Base-by-base conservation (phyloP, 2,888 invertebrate species). In the Acrobasis repandana region DNA sequence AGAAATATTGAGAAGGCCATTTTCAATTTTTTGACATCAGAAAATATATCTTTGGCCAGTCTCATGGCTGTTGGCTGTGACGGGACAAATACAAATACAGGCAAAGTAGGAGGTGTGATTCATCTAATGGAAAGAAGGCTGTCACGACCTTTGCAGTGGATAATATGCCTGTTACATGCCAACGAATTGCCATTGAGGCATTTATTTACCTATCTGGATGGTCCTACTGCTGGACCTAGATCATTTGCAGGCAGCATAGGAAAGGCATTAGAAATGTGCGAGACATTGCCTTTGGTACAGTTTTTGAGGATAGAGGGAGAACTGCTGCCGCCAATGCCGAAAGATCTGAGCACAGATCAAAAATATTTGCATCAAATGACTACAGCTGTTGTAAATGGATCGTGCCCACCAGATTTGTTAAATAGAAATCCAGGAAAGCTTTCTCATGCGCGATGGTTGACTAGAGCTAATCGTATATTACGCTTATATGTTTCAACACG, bases 401-500 rank as follows among this genome's bases (percentile, higher is more conserved):
- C 36, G 1, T 36, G 36, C 10, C 36, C 36, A 4, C 36, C 9
- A 4, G 36, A 36, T 36, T 36, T 67, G 56, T 56, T 46, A 11
- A 50, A 65, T 47, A 63, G 60, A 58, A 63, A 61, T 11, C 67
- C 68, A 36, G 68, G 67, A 3, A 70, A 67, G 62, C 54, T 67
- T 43, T 65, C 67, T 0, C 67, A 70, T 64, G 65, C 67, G 28
- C 54, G 67, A 3, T 67, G 69, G 67, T 46, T 68, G 0, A 69
- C 67, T 18, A 52, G 63, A 38, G 67, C 68, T 15, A 70, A 71
- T 38, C 43, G 68, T 0, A 65, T 69, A 46, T 59, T 70, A 3
- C 63, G 66, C 49, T 61, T 70, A 9, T 69, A 70, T 59, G 64
- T 71, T 20, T 50, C 65, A 18, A 63, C 62, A 9, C 50, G 56